Percentiles rank a stretch among this genome's conserved stretches.
Evolutionary conservation across 1,140 invertebrate genomes (phyloP).

Genomic region (Zaprionus ghesquierei): DNA sequence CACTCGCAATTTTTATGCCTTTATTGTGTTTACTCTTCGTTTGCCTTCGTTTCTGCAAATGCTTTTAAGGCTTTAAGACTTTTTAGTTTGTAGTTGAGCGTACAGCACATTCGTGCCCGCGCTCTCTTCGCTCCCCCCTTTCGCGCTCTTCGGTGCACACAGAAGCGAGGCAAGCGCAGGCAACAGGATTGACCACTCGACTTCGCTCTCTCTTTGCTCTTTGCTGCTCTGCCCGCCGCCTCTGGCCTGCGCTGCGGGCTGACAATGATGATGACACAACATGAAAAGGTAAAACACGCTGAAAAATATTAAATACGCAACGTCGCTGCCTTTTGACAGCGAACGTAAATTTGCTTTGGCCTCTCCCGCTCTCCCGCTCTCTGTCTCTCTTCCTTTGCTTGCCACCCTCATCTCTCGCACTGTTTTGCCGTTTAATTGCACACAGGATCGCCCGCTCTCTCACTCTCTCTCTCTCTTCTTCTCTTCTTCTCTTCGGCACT

Average conservation of each 20-base stretch:
- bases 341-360: conserved; percentile 82
- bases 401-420: conserved; percentile 3
- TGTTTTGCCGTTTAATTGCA: conserved; percentile 74
- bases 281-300: conserved; percentile 82
- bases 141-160: too few species aligned
- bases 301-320: conserved; percentile 82
- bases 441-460: conserved; percentile 49
- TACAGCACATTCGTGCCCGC: conserved; percentile 71
- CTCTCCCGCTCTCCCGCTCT: conserved; percentile 7
- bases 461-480: neutral
- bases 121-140: too few species aligned
- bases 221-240: neutral
- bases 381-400: neutral
- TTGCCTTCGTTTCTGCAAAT: conserved; percentile 78
- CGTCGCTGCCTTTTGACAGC: conserved; percentile 81
- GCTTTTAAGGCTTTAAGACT: conserved; percentile 81
- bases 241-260: conserved; percentile 7
- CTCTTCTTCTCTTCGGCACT: neutral
- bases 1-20: conserved; percentile 80
- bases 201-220: neutral
- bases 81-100: conserved; percentile 79
- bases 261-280: conserved; percentile 81
- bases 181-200: conserved; percentile 66
- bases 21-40: conserved; percentile 81
- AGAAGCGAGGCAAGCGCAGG: too few species aligned